Evolutionary conservation across 2,797 vertebrate genomes (phyloP), one percentile per base, ranked within the genome.

Genomic region (Sebastes flavidus): DNA sequence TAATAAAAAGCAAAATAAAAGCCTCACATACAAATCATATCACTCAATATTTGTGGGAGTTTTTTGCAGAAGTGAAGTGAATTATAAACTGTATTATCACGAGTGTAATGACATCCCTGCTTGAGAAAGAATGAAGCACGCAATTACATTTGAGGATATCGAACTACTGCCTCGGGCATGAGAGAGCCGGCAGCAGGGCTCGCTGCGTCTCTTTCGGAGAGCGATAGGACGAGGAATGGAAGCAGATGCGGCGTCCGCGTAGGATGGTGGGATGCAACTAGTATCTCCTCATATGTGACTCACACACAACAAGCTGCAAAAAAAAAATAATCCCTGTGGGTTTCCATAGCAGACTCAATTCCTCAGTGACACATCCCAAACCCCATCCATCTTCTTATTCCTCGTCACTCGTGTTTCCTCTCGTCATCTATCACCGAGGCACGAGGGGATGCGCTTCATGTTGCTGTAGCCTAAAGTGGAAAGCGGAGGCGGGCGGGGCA

Each of bases 371-470:
- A 81, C 32, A 24, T 56, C 77, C 78, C 42, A 30, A 38, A 61
- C 22, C 58, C 34, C 69, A 82, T 89, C 73, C 65, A 77, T 81
- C 78, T 72, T 66, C 55, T 42, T 27, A 42, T 72, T 81, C 56
- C 78, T 62, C 75, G 46, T 66, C 27, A 75, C 62, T 72, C 73
- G 56, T 29, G 38, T 71, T 74, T 78, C 75, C 71, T 20, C 36
- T 73, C 8, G 22, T 71, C 71, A 90, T 85, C 71, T 79, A 75
- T 86, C 82, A 84, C 69, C 2, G 2, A 72, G 71, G 75, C 73
- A 68, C 58, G 1, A 30, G 65, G 46, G 46, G 70, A 86, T 65
- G 63, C 6, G 80, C 65, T 61, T 68, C 60, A 63, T 58, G 75
- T 56, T 55, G 70, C 8, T 52, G 75, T 27, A 75, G 78, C 71